Evolutionary conservation across 2,797 vertebrate species (phyloP).

Genomic region (Capromys pilorides): DNA sequence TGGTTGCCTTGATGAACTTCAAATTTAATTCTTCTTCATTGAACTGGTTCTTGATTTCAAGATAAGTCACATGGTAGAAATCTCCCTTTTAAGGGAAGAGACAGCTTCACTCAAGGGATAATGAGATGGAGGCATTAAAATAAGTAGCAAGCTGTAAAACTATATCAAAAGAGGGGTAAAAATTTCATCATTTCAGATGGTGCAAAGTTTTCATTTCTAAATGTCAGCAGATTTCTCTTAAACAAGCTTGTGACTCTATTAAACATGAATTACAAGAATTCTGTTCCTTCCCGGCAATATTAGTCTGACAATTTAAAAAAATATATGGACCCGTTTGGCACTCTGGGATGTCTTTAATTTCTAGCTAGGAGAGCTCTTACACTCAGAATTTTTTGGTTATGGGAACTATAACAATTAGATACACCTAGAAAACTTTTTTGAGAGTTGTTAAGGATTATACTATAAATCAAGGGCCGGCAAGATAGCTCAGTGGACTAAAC

Average conservation of each 20-base stretch:
- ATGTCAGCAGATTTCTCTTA: conserved; percentile 67
- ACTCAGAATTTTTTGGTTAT: conserved; percentile 62
- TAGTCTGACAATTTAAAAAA: conserved; percentile 72
- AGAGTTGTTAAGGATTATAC: conserved; percentile 61
- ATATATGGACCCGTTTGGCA: conserved; percentile 2
- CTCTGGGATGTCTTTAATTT: conserved; percentile 77
- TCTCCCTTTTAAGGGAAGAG: conserved; percentile 56
- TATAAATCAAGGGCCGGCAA: not conserved
- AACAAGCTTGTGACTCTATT: conserved; percentile 68
- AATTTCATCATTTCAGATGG: conserved; percentile 67
- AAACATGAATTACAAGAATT: conserved; percentile 75
- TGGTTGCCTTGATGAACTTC: not conserved
- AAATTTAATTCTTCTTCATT: not conserved
- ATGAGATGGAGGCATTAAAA: conserved; percentile 68
- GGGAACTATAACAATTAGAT: conserved; percentile 47
- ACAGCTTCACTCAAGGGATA: conserved; percentile 62
- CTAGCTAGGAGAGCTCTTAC: conserved; percentile 64
- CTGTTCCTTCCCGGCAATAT: conserved; percentile 69
- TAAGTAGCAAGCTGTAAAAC: conserved; percentile 43
- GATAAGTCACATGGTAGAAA: conserved; percentile 55
- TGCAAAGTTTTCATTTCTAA: conserved; percentile 74
- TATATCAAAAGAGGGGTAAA: conserved; percentile 64
- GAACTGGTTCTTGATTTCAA: conserved; percentile 36
- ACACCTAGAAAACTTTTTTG: conserved; percentile 61
- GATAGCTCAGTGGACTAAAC: too few species aligned